A percentile compares a stretch with the other conserved stretches of the same genome.
These are phyloP conservation scores for Cercocebus atys DNA, from an alignment of 2,113 vertebrate genomes.

Conservation along the genomic window DNA sequence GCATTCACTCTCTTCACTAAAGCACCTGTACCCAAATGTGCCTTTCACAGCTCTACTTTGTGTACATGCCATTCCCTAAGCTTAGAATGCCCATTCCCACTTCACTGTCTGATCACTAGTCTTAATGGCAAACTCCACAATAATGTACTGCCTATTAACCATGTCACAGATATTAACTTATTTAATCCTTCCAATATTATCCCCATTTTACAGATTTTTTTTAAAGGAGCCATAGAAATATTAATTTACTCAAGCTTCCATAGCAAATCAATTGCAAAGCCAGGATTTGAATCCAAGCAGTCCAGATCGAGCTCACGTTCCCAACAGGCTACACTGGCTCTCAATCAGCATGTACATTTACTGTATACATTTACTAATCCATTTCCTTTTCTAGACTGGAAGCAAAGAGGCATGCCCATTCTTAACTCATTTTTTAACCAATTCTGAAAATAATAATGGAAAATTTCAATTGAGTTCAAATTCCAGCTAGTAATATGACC, in stretches of 20 bases:
- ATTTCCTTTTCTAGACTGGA: background rate
- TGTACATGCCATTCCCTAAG: background rate
- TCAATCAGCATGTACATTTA: background rate
- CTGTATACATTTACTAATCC: background rate
- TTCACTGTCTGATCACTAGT: background rate
- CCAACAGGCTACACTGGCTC: background rate
- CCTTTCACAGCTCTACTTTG: background rate
- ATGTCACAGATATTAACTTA: background rate
- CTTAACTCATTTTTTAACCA: background rate
- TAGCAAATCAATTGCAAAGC: background rate
- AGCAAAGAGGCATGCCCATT: background rate
- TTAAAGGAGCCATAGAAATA: background rate
- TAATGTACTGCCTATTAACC: background rate
- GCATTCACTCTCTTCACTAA: background rate
- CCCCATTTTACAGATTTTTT: background rate
- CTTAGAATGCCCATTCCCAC: background rate
- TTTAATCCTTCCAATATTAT: background rate
- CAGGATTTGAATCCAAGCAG: background rate
- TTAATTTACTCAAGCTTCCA: background rate
- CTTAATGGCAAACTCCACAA: background rate
- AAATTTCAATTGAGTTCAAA: background rate
- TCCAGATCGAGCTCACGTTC: background rate
- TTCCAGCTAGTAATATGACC: background rate
- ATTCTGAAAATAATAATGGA: background rate
- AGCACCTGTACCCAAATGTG: background rate